These are phyloP conservation scores for Dendrophyllia cribrosa DNA, from an alignment of 64 coral and sea anemone species.

Conservation along the genomic window DNA sequence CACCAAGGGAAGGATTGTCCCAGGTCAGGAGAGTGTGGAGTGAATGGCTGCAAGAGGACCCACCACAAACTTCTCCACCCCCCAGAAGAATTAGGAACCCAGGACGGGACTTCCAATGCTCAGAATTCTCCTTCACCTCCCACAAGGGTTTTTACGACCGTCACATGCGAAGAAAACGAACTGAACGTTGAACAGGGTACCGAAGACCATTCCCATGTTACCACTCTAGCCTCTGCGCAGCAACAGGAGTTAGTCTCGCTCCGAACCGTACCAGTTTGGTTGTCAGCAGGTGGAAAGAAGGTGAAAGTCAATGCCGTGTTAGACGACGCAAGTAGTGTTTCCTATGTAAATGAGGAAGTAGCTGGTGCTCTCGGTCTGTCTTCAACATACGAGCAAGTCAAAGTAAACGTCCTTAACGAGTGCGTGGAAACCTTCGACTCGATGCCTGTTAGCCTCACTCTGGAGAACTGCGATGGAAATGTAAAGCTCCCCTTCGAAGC, in stretches of 20 bases:
- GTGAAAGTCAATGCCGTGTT: constrained; percentile 51
- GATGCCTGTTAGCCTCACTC: constrained; percentile 37
- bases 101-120: too few relatives aligned
- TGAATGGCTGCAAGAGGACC: constrained; percentile 43
- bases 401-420: constrained; percentile 70
- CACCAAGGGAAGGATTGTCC: constrained; percentile 25
- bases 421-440: constrained; percentile 53
- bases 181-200: too few relatives aligned
- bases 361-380: background rate
- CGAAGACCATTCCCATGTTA: too few relatives aligned
- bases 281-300: background rate
- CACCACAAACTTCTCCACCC: constrained; percentile 45
- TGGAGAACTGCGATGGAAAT: constrained; percentile 50
- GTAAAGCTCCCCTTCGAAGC: constrained; percentile 40
- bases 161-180: background rate
- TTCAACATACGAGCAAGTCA: constrained; percentile 6
- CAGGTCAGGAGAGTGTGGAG: background rate
- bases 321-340: constrained; percentile 37
- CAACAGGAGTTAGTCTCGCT: too few relatives aligned
- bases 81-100: background rate
- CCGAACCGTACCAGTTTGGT: background rate
- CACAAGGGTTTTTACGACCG: background rate
- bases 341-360: background rate
- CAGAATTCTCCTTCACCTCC: background rate
- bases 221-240: too few relatives aligned